Evolutionary conservation across 1,140 invertebrate species (phyloP), one percentile per base, ranked within the genome.

Genomic region (Meloidogyne exigua): DNA sequence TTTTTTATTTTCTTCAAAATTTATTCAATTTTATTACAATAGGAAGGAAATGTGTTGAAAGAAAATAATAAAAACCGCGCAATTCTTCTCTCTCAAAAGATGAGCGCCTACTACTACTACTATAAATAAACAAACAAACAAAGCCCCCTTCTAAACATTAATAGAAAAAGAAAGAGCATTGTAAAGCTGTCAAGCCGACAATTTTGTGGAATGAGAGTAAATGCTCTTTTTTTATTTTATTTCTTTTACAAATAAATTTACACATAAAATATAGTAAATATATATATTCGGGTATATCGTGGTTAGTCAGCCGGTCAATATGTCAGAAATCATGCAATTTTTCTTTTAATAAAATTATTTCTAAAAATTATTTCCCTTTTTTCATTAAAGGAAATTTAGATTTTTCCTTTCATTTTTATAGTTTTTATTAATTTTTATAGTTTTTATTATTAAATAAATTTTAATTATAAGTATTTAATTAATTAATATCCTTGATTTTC

Each of bases 1-100:
- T 15, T 42, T 5, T 44, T 44, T 18, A n/a, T 57, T 57, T 57
- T n/a, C n/a, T 5, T 57, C 4, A 57, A n/a, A 57, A 57, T 57
- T 57, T 57, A 18, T 57, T 57, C 49, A 57, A 57, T 57, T 57
- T 57, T 57, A 57, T 57, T n/a, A 57, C 18, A 57, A 57, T n/a
- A 57, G 49, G 49, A 57, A n/a, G 49, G 49, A 57, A 57, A 57
- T 57, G 49, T 57, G 49, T 57, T 57, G 49, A 57, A 57, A 57
- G 49, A n/a, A 57, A 18, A 57, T 57, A n/a, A 9, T 57, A n/a
- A 57, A 57, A 57, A 57, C 49, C n/a, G 18, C 18, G 49, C 49
- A n/a, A 57, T 57, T 57, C 49, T 57, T 57, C 9, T 18, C 44
- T n/a, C 15, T 44, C 42, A n/a, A 7, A 57, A 57, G 49, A 57